Conservation (phyloP, 2,888 invertebrate genomes). For the Biston betularia region DNA sequence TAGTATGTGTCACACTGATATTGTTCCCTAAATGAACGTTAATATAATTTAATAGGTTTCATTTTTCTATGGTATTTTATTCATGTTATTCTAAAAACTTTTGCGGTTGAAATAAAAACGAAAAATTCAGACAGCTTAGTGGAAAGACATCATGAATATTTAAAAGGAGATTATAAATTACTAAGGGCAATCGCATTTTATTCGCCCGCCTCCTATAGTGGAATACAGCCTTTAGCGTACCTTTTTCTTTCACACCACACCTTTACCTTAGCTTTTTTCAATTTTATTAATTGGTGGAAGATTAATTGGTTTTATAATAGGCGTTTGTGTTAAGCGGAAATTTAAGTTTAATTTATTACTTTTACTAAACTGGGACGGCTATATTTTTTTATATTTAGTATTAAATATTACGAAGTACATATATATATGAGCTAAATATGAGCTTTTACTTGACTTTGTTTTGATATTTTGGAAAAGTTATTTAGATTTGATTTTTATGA, state of each 20-base stretch:
- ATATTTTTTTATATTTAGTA: not conserved
- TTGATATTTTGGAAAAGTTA: not conserved
- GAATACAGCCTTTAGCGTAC: conserved; percentile 9
- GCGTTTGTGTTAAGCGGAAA: conserved; percentile 28
- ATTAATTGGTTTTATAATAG: conserved; percentile 34
- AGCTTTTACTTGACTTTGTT: not conserved
- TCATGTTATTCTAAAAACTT: conserved; percentile 27
- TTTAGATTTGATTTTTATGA: too few species aligned
- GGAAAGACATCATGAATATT: conserved; percentile 41
- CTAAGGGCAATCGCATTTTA: conserved; percentile 23
- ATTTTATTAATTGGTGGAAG: conserved; percentile 33
- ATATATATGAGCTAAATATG: too few species aligned
- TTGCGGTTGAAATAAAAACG: conserved; percentile 7
- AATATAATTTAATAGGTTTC: not conserved
- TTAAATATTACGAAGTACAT: not conserved
- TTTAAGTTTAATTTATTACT: conserved; percentile 4
- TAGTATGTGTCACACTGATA: too few species aligned
- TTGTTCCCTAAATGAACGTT: too few species aligned
- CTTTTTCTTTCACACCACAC: conserved; percentile 23
- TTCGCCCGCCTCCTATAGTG: conserved; percentile 17
- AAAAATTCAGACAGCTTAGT: conserved; percentile 31
- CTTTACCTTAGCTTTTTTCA: conserved; percentile 26
- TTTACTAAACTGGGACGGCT: not conserved
- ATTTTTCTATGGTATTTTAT: conserved; percentile 10
- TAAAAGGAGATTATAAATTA: conserved; percentile 35